Evolutionary conservation across 2,797 vertebrate genomes (phyloP).

Genomic region (Botia kubotai): DNA sequence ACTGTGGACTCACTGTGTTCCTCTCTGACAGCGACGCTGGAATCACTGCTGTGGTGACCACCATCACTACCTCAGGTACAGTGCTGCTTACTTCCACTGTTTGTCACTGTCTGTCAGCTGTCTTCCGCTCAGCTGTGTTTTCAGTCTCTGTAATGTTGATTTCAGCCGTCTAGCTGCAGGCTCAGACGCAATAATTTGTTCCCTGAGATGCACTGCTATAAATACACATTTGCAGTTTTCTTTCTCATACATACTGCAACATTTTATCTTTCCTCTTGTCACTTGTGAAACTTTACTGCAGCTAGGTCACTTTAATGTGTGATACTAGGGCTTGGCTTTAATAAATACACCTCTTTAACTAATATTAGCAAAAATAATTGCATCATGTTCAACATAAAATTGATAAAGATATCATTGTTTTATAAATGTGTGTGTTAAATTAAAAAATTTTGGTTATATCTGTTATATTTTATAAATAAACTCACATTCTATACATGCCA

Average conservation of each 20-base stretch:
- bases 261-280: conserved; percentile 44
- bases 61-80: conserved; percentile 91
- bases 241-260: not conserved
- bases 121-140: not conserved
- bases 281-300: conserved; percentile 50
- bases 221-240: conserved; percentile 58
- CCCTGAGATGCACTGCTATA: conserved; percentile 53
- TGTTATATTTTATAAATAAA: no score
- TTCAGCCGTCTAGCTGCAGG: conserved; percentile 54
- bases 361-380: no score
- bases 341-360: no score
- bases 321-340: not conserved
- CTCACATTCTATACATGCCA: no score
- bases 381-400: no score
- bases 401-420: no score
- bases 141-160: conserved; percentile 46
- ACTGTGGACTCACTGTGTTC: conserved; percentile 26
- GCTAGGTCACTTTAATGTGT: conserved; percentile 29
- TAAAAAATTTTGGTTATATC: no score
- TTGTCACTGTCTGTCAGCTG: conserved; percentile 22
- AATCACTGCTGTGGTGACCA: conserved; percentile 87
- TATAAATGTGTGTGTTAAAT: no score
- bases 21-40: conserved; percentile 88
- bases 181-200: conserved; percentile 56
- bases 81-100: conserved; percentile 21